Base-by-base conservation (phyloP, 2,888 invertebrate genomes). In the Tachystola acroxantha region DNA sequence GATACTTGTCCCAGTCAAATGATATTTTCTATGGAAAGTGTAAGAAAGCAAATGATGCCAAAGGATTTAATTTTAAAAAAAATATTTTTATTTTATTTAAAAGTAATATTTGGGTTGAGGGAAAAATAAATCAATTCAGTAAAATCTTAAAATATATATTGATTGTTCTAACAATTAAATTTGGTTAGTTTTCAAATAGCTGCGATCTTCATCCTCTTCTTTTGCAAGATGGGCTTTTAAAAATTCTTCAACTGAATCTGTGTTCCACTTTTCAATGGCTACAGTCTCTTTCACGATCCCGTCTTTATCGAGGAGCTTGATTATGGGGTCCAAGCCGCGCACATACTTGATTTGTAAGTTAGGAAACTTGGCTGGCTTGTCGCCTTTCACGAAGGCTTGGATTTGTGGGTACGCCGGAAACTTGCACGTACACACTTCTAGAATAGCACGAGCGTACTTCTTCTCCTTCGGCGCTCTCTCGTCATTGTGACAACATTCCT, bases 241-340 rank as follows among this genome's bases (percentile, higher is more conserved):
- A 82, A 98, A 99, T 74, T 98, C 98, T 69, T 97, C 96, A 2
- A 99, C 95, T 0, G 98, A 95, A 76, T 99, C 98, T 0, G 99
- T 99, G 75, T 98, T 96, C 99, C 99, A 99, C 69, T 98, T 98
- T 57, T 97, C 97, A 64, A 99, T 98, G 34, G 97, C 98, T 16
- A 99, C 90, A 12, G 94, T 92, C 68, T 97, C 97, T 67, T 92
- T 91, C 1, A 96, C 91, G 63, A 94, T 92, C 20, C 94, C 95
- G 57, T 93, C 93, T 43, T 92, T 92, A 65, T 98, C 96, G 51
- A 96, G 89, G 33, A 99, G 84, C 68, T 96, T 96, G 30, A 99
- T 96, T 44, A 96, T 92, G 0, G 99, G 99, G 80, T 98, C 97
- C 37, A 97, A 88, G 3, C 98, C 99, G 43, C 98, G 90, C 0